A percentile compares a stretch with the other conserved stretches of the same genome.
Conservation (phyloP, 2,888 invertebrate species). For the Hydroisotoma schaefferi region DNA sequence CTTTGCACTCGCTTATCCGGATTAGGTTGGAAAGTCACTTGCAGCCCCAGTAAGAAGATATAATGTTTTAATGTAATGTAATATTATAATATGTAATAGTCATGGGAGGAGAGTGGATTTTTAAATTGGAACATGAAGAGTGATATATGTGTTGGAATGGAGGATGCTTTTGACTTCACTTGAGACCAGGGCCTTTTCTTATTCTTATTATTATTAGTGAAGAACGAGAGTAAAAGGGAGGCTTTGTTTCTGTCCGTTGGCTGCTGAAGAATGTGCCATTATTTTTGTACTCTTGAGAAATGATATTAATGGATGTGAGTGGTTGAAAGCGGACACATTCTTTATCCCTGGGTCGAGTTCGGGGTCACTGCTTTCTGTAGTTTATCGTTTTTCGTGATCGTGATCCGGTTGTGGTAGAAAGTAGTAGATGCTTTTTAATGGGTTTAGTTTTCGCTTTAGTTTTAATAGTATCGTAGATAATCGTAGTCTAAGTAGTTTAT, state of each 20-base stretch:
- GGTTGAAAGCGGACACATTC: constrained; percentile 6
- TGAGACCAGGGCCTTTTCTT: background rate
- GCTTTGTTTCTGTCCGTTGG: constrained; percentile 18
- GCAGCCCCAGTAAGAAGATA: no score
- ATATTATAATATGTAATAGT: background rate
- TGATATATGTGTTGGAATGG: background rate
- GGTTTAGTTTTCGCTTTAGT: no score
- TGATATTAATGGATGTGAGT: constrained; percentile 15
- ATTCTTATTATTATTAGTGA: no score
- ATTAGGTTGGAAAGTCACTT: background rate
- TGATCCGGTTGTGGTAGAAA: no score
- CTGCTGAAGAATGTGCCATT: constrained; percentile 13
- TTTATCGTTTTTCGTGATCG: no score
- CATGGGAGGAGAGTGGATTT: background rate
- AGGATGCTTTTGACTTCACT: constrained; percentile 2
- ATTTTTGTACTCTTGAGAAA: constrained; percentile 10
- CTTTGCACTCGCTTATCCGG: no score
- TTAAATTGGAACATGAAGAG: background rate
- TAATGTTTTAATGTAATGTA: background rate
- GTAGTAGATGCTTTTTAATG: no score
- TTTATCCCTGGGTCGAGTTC: constrained; percentile 5
- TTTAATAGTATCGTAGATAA: no score
- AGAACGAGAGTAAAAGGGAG: constrained; percentile 10
- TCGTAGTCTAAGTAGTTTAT: no score
- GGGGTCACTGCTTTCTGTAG: no score